These are phyloP conservation scores for Rotaria magnacalcarata DNA, from an alignment of 2,888 invertebrate species.

Conservation along the genomic window DNA sequence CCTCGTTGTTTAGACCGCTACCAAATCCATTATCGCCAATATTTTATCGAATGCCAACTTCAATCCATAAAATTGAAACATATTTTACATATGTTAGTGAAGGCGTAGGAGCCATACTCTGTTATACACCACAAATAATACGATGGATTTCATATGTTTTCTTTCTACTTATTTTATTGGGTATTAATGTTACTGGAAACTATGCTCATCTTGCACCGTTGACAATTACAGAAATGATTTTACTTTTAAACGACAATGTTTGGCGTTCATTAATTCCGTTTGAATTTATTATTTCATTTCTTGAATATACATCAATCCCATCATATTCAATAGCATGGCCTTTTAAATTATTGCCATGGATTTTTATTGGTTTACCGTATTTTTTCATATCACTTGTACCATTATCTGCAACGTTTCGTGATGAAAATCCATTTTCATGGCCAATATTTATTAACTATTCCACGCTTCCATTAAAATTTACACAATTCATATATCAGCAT, in stretches of 20 bases:
- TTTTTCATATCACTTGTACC: conserved; percentile 16
- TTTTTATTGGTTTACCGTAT: neutral
- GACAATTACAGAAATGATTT: conserved; percentile 31
- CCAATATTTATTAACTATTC: conserved; percentile 2
- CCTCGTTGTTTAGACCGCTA: neutral
- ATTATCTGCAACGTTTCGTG: neutral
- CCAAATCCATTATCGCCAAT: conserved; percentile 29
- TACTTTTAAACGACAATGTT: conserved; percentile 33
- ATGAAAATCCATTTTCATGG: conserved; percentile 34
- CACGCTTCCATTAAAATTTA: neutral
- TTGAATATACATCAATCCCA: neutral
- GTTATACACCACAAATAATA: conserved; percentile 28
- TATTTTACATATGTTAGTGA: conserved; percentile 33
- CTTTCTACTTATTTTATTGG: neutral
- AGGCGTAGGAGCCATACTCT: neutral
- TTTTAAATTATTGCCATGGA: conserved; percentile 26
- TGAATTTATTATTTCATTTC: conserved; percentile 7
- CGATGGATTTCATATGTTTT: conserved; percentile 10
- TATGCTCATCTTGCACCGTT: conserved; percentile 24
- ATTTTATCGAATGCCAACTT: conserved; percentile 18
- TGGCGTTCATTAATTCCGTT: conserved; percentile 19
- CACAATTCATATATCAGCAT: neutral
- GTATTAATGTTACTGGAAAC: conserved; percentile 19
- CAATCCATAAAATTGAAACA: neutral
- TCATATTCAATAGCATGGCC: neutral